Evolutionary conservation across 2,797 vertebrate genomes (phyloP), one percentile per base, ranked within the genome.

Genomic region (Microcaecilia unicolor): DNA sequence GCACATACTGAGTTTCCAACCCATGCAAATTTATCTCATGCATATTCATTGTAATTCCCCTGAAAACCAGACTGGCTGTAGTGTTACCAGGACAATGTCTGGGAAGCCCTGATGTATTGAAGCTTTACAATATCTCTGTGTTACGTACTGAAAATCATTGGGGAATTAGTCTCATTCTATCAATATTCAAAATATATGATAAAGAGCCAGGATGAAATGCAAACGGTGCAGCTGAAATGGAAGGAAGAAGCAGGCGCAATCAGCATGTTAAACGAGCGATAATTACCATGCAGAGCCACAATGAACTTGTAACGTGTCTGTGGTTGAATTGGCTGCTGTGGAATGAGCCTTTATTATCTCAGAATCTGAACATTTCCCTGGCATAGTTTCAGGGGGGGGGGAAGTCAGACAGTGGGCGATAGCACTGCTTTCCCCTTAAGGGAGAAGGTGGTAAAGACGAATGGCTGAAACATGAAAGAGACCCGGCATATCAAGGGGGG

Each of bases 361-460:
- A 6, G n/a, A 34, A 41, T 48, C 47, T 40, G 6, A 2, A n/a
- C 35, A 48, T 11, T 14, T 27, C 6, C 34, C 26, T n/a, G n/a
- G n/a, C n/a, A n/a, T n/a, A n/a, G n/a, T n/a, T n/a, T n/a, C 18
- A 4, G 20, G 35, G 21, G 8, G 7, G 4, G 11, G 26, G 31
- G 41, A 53, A 18, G 18, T 37, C 22, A 67, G 25, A 58, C 50
- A 55, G 30, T 25, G 10, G 43, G 41, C 47, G 22, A 25, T 3
- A 25, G 32, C 2, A n/a, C n/a, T n/a, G n/a, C n/a, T n/a, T 48
- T 43, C 47, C 15, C 44, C 66, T 20, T 4, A 10, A 4, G 56
- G 59, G 48, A n/a, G n/a, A 25, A n/a, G 19, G 61, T 69, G 68
- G 64, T 68, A 61, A 18, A 17, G n/a, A n/a, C n/a, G n/a, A n/a